Evolutionary conservation across 2,888 invertebrate genomes (phyloP).

Genomic region (Cerceris rybyensis): DNA sequence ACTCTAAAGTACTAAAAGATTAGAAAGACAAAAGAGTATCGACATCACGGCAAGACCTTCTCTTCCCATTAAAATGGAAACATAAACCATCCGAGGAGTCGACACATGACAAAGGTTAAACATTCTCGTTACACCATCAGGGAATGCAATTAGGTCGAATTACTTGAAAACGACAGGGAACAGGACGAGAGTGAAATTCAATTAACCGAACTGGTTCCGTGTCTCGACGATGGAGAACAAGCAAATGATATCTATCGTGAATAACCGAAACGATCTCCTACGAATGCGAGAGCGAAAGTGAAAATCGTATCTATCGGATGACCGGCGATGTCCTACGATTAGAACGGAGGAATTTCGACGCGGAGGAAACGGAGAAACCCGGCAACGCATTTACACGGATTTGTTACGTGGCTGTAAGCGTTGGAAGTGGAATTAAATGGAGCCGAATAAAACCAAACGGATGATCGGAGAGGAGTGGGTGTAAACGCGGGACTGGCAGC

Average conservation of each 20-base stretch:
- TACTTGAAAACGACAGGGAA: conserved; percentile 50
- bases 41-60: too few relatives aligned
- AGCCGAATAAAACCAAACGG: conserved; percentile 40
- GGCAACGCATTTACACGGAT: background rate
- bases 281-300: conserved; percentile 36
- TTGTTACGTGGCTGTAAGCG: conserved; percentile 27
- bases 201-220: conserved; percentile 54
- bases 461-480: conserved; percentile 43
- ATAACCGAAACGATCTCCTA: conserved; percentile 7
- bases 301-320: conserved; percentile 52
- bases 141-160: conserved; percentile 61
- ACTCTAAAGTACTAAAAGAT: too few relatives aligned
- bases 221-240: background rate
- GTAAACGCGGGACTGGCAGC: conserved; percentile 61
- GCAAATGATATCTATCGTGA: conserved; percentile 27
- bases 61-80: background rate
- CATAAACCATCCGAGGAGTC: background rate
- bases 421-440: conserved; percentile 64
- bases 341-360: conserved; percentile 38
- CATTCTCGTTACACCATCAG: conserved; percentile 27
- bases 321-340: conserved; percentile 39
- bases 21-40: too few relatives aligned
- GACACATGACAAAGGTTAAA: conserved; percentile 33
- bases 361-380: conserved; percentile 7
- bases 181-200: conserved; percentile 57